These are phyloP conservation scores for Limnodromus scolopaceus DNA, from an alignment of 2,797 vertebrate species.

Conservation along the genomic window DNA sequence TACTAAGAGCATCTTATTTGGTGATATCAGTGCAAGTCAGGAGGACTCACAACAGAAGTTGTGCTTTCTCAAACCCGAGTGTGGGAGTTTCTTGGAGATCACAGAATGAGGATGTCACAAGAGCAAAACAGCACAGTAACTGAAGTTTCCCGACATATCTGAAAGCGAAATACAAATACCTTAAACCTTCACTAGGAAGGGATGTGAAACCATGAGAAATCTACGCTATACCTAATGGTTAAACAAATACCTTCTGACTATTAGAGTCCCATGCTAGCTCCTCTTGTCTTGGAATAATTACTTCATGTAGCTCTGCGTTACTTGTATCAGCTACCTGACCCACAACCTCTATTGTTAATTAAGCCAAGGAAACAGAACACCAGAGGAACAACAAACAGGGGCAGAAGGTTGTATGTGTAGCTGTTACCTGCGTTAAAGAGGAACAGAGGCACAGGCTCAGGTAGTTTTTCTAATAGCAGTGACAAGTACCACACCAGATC, in stretches of 20 bases:
- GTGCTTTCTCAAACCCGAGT: neutral
- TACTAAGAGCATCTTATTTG: neutral
- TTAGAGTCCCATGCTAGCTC: neutral
- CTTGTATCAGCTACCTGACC: neutral
- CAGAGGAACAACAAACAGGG: neutral
- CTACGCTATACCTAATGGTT: neutral
- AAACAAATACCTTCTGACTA: neutral
- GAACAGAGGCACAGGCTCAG: neutral
- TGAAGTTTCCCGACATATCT: neutral
- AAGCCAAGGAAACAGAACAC: neutral
- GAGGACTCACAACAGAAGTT: neutral
- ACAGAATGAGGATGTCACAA: fast-evolving
- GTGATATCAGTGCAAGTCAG: neutral
- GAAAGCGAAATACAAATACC: neutral
- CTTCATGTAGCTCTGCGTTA: neutral
- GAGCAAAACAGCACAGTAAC: neutral
- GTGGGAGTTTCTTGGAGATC: neutral
- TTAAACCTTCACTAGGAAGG: neutral
- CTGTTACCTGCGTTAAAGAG: neutral
- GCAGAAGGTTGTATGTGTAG: neutral
- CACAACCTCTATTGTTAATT: neutral
- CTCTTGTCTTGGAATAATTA: neutral
- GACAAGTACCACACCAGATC: neutral
- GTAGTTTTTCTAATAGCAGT: neutral
- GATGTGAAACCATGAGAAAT: neutral